Conservation (phyloP, 2,888 invertebrate genomes). For the Erebia epiphron region DNA sequence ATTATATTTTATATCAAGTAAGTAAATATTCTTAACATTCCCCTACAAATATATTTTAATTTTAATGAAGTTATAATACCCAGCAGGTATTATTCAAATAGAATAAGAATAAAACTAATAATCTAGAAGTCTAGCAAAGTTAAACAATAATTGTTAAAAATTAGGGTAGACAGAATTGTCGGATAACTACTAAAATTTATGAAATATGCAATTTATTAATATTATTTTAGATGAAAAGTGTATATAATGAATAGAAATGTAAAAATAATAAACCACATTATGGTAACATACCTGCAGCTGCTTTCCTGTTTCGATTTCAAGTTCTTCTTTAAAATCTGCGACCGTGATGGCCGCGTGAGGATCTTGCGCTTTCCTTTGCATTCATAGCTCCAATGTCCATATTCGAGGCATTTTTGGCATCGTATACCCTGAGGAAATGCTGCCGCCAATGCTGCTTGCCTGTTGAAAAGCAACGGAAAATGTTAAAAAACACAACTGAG, state of each 20-base stretch:
- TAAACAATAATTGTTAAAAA: background rate
- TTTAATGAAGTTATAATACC: background rate
- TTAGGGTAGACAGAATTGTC: background rate
- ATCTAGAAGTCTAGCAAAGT: background rate
- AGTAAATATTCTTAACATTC: too few species aligned
- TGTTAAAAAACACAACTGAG: conserved; percentile 20
- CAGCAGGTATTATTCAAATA: background rate
- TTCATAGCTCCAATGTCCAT: conserved; percentile 97
- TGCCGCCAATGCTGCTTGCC: conserved; percentile 84
- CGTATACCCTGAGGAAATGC: conserved; percentile 89
- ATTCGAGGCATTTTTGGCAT: conserved; percentile 96
- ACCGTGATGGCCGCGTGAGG: conserved; percentile 91
- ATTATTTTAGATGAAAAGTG: background rate
- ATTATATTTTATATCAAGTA: too few species aligned
- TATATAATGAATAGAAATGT: background rate
- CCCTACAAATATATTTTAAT: background rate
- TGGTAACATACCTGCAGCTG: conserved; percentile 60
- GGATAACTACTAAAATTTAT: background rate
- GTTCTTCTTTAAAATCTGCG: conserved; percentile 89
- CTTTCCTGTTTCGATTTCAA: conserved; percentile 68
- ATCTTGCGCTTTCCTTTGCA: conserved; percentile 96
- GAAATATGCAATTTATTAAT: background rate
- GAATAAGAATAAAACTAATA: background rate
- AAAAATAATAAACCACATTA: conserved; percentile 14
- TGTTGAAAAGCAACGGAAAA: conserved; percentile 47